Base-by-base conservation (phyloP, 2,113 vertebrate species). In the Oncorhynchus kisutch region DNA sequence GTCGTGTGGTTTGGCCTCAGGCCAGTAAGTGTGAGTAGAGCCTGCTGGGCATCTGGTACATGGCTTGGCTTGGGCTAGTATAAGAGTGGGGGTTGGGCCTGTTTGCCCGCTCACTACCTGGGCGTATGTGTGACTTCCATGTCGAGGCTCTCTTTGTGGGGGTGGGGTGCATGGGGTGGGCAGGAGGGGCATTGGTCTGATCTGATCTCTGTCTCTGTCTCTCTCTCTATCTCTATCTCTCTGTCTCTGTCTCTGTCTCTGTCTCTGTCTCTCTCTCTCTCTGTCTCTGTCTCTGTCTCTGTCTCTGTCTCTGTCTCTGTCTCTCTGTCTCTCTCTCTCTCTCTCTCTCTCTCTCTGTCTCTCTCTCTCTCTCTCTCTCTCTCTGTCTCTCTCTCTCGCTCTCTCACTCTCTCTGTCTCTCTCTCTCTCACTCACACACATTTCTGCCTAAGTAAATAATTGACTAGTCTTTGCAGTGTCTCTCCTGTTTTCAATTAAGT, bases 371-470 rank as follows among this genome's bases (percentile, higher is more conserved):
- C 67, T 22, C 14, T 69, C 0, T 45, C 14, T 4, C 2, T 45
- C 5, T 70, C 20, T 57, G 60, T 70, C 64, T n/a, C 72, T n/a
- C 16, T 7, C 4, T n/a, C 62, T 48, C 45, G 31, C 5, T 39
- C 67, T 22, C 27, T 69, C n/a, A n/a, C 0, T 45, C 14, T 4
- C 18, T 45, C 5, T 70, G 8, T 57, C 67, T 70, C 57, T n/a
- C 1, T 13, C 16, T 3, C 29, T 13, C 4, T 34, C 12, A 14
- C 2, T 29, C 3, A 80, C 45, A 64, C 69, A 27, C 65, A 24
- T n/a, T 71, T 84, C 85, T 78, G 81, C 84, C 85, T 84, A 84
- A 87, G 82, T 89, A 91, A 90, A 90, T 89, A 89, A 91, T 90
- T 86, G 80, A 85, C 82, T 81, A 85, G 75, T 75, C 78, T 89